Base-by-base conservation (phyloP, 2,888 invertebrate genomes). In the Oegoconia quadripuncta region DNA sequence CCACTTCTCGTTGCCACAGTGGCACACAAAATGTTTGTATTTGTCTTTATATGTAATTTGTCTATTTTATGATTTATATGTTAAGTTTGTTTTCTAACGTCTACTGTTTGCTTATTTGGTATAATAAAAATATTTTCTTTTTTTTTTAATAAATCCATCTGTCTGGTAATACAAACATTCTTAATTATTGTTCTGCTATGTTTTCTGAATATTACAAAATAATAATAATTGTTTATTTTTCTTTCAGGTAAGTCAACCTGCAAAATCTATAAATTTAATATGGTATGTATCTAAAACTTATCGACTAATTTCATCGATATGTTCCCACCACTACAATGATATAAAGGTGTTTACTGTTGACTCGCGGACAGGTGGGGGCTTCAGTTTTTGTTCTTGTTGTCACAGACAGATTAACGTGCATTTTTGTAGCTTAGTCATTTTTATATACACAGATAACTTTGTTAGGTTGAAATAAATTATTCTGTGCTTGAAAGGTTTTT, bases 281-380 rank as follows among this genome's bases (percentile, higher is more conserved):
- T 9, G 6, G 9, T 9, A 2, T 9, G 9, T 9, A 9, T 2
- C 22, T 9, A 3, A n/a, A 12, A 6, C 5, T 3, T 26, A 26
- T 26, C 26, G 26, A 12, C 11, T 27, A 27, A 7, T 27, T 7
- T 18, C 12, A 35, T 27, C 33, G 33, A 34, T 16, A 34, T 11
- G 6, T 16, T 34, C 47, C 43, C 51, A 42, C 37, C 47, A 36
- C 51, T 50, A 48, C 3, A 1, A 6, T 18, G 5, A n/a, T 13
- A 8, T 20, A 36, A 46, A 44, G 26, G 35, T 34, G 23, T 25
- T 36, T 33, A 33, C 20, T 69, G 68, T 67, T 69, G 66, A 68
- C 68, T 54, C 48, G 53, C 39, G 52, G 72, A 67, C 77, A 76
- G 75, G 74, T 72, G 71, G 48, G 54, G 46, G 47, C 45, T 43